phyloP scores from a whole-genome alignment of 1,140 invertebrate genomes.

The Bradysia coprophila region DNA sequence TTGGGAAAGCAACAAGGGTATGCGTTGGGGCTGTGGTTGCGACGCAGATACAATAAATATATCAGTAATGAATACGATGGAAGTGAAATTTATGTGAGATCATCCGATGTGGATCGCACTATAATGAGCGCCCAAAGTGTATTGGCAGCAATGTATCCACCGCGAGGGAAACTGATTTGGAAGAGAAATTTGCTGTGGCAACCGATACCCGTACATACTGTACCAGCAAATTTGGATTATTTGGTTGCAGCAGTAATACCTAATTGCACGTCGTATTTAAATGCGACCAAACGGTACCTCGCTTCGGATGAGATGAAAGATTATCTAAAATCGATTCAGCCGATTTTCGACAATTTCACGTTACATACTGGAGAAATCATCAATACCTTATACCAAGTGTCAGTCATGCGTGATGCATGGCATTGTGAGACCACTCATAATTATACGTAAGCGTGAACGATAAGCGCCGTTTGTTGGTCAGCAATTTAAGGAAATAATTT shows the following conservation, averaged over 20 bases:
- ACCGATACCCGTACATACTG: conserved; percentile 74
- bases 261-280: conserved; percentile 43
- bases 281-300: conserved; percentile 31
- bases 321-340: conserved; percentile 33
- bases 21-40: conserved; percentile 54
- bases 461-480: too few species aligned
- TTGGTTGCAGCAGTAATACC: conserved; percentile 41
- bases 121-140: conserved; percentile 75
- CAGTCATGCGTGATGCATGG: conserved; percentile 44
- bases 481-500: too few species aligned
- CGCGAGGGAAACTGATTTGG: conserved; percentile 39
- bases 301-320: conserved; percentile 34
- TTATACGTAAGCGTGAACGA: too few species aligned
- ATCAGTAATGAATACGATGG: conserved; percentile 31
- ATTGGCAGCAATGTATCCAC: conserved; percentile 65
- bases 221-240: conserved; percentile 42
- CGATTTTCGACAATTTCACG: conserved; percentile 43
- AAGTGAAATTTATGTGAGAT: conserved; percentile 44
- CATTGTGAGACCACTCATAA: conserved; percentile 54
- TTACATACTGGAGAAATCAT: conserved; percentile 36
- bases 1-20: conserved; percentile 60
- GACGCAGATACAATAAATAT: conserved; percentile 41
- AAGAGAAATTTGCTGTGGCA: conserved; percentile 58
- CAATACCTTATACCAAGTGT: conserved; percentile 27
- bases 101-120: conserved; percentile 74